These are phyloP conservation scores for Aurelia aurita complex sp. Pacific DNA, from an alignment of 30 jellyfish, hydroid and myxozoan genomes.

Conservation along the genomic window DNA sequence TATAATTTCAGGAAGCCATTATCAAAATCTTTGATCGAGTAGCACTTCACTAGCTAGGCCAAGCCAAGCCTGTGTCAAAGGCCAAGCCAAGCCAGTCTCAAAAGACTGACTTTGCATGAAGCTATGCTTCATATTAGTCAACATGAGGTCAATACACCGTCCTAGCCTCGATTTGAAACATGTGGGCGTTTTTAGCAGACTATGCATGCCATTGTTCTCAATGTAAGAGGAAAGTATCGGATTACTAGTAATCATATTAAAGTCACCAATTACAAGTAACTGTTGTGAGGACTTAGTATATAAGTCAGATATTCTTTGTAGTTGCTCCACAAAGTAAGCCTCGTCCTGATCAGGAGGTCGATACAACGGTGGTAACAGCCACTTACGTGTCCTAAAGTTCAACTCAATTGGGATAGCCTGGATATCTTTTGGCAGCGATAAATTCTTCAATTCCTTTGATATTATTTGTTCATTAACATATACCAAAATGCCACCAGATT, in stretches of 20 bases:
- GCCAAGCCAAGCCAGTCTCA: conserved; percentile 28
- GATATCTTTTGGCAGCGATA: background rate
- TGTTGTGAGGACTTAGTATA: conserved; percentile 31
- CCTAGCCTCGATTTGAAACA: too few species aligned
- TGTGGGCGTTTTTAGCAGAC: conserved; percentile 21
- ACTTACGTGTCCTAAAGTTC: conserved; percentile 49
- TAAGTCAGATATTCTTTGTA: conserved; percentile 6
- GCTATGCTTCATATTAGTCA: too few species aligned
- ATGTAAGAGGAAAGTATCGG: conserved; percentile 9
- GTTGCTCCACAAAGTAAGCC: conserved; percentile 8
- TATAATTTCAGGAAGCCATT: too few species aligned
- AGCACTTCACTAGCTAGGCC: conserved; percentile 13
- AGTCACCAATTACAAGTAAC: conserved; percentile 24
- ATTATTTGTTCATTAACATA: background rate
- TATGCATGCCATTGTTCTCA: background rate
- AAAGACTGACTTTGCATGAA: background rate
- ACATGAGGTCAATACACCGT: background rate
- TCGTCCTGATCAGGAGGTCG: conserved; percentile 51
- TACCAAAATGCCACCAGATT: conserved; percentile 49
- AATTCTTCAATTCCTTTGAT: background rate
- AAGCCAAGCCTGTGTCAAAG: conserved; percentile 15
- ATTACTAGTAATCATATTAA: background rate
- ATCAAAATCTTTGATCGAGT: background rate
- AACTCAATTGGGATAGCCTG: conserved; percentile 29
- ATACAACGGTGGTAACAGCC: conserved; percentile 41